These are phyloP conservation scores for Karalla daura DNA, from an alignment of 2,797 vertebrate species.

Conservation along the genomic window DNA sequence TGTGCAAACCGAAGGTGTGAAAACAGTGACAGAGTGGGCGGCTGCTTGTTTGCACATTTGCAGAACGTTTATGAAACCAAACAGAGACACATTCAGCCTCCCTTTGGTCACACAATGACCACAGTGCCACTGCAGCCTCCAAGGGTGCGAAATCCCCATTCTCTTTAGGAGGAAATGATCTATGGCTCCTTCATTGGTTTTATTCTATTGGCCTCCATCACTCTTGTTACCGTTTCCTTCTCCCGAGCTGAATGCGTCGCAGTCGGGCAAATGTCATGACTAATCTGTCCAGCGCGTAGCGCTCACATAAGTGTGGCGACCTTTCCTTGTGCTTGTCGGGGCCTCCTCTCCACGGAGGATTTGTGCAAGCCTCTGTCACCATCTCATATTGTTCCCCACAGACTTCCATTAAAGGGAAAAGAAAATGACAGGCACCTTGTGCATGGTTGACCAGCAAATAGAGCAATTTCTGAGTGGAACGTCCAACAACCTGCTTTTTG, in stretches of 20 bases:
- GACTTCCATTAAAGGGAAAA: too few species aligned
- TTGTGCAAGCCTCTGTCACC: neutral
- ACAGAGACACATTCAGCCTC: too few species aligned
- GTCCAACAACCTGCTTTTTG: too few species aligned
- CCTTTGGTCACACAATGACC: slow-evolving; percentile 11
- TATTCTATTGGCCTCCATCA: slow-evolving; percentile 45
- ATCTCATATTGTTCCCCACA: too few species aligned
- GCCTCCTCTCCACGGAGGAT: slow-evolving; percentile 2
- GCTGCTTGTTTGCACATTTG: slow-evolving; percentile 3
- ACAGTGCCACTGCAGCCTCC: slow-evolving; percentile 32
- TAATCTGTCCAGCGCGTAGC: slow-evolving; percentile 11
- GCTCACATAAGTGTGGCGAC: slow-evolving; percentile 17
- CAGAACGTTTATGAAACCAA: too few species aligned
- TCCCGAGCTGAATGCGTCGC: slow-evolving; percentile 11
- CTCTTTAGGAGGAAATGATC: slow-evolving; percentile 32
- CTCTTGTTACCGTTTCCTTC: slow-evolving; percentile 25
- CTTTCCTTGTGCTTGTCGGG: neutral
- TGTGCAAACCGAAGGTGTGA: too few species aligned
- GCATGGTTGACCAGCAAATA: too few species aligned
- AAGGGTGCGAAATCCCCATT: slow-evolving; percentile 13
- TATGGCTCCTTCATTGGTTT: slow-evolving; percentile 22
- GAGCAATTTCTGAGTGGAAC: too few species aligned
- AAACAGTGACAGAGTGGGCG: too few species aligned
- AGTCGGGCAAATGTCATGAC: slow-evolving; percentile 23
- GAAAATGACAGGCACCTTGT: too few species aligned